phyloP scores from a whole-genome alignment of 1,140 invertebrate species.

The Zaprionus gabonicus region DNA sequence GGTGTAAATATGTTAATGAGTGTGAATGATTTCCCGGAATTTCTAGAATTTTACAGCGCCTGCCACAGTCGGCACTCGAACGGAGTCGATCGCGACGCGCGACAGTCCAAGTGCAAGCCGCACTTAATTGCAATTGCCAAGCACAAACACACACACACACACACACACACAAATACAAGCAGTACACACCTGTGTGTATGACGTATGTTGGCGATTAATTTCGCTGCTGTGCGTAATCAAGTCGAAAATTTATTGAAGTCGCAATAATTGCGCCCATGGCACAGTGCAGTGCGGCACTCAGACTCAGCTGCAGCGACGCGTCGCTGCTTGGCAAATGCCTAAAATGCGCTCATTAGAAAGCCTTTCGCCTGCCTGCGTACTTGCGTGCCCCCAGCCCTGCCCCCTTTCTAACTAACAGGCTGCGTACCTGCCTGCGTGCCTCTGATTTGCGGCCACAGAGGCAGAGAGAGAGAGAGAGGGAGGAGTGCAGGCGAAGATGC shows the following conservation, averaged over 20 bases:
- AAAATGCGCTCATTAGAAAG: conserved; percentile 72
- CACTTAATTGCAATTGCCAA: conserved; percentile 76
- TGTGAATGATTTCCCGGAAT: conserved; percentile 77
- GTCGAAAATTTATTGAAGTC: conserved; percentile 81
- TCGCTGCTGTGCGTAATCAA: conserved; percentile 78
- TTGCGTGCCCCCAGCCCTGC: neutral
- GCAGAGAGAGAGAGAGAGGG: neutral
- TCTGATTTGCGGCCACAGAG: conserved; percentile 62
- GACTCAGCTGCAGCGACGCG: neutral
- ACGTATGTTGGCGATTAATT: conserved; percentile 78
- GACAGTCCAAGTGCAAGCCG: conserved; percentile 34
- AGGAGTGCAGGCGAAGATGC: neutral
- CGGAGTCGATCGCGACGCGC: neutral
- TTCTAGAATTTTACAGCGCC: conserved; percentile 60
- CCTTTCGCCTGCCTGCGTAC: conserved; percentile 34
- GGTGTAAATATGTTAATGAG: conserved; percentile 83
- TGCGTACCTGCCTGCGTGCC: conserved; percentile 60
- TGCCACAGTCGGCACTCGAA: conserved; percentile 18
- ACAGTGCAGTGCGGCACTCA: neutral
- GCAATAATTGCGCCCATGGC: conserved; percentile 75
- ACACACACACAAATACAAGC: neutral
- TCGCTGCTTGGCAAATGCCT: conserved; percentile 38
- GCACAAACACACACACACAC: neutral
- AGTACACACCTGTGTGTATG: conserved; percentile 52
- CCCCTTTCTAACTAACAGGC: neutral